phyloP scores from a whole-genome alignment of 2,797 vertebrate genomes.

The Micrastur ruficollis region DNA sequence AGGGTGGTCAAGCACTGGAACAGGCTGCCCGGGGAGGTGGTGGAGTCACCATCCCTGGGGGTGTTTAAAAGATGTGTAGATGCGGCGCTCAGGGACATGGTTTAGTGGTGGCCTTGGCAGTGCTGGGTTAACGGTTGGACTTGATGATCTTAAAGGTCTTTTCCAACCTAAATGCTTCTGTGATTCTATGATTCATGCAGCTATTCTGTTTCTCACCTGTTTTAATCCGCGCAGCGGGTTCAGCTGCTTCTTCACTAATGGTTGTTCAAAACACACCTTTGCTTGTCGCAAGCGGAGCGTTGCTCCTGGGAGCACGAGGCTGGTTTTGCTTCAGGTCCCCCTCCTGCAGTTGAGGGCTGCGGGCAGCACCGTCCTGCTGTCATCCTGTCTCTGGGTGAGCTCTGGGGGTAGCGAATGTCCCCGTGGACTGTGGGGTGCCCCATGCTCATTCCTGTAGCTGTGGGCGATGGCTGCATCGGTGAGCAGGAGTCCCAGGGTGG shows the following conservation, averaged over 20 bases:
- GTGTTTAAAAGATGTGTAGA: too few relatives aligned
- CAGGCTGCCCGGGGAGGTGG: too few relatives aligned
- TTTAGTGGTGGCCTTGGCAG: too few relatives aligned
- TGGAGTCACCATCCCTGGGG: too few relatives aligned
- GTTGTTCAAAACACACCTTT: not conserved
- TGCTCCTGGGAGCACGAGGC: not conserved
- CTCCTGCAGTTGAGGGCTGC: not conserved
- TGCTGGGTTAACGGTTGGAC: too few relatives aligned
- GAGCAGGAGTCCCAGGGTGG: not conserved
- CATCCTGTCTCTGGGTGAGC: not conserved
- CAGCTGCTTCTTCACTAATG: not conserved
- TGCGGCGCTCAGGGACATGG: too few relatives aligned
- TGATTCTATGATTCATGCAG: not conserved
- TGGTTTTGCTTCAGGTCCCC: not conserved
- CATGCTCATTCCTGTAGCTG: fast-evolving
- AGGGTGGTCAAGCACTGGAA: too few relatives aligned
- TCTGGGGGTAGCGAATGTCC: not conserved
- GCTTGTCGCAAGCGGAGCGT: fast-evolving
- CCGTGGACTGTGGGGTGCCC: not conserved
- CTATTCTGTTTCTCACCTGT: not conserved
- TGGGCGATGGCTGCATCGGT: fast-evolving
- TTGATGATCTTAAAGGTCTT: too few relatives aligned
- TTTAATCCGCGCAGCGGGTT: not conserved
- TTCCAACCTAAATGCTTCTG: too few relatives aligned
- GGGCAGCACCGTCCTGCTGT: not conserved